phyloP scores from a whole-genome alignment of 37 sponge, comb jelly and placozoan genomes.

The Oscarella lobularis region DNA sequence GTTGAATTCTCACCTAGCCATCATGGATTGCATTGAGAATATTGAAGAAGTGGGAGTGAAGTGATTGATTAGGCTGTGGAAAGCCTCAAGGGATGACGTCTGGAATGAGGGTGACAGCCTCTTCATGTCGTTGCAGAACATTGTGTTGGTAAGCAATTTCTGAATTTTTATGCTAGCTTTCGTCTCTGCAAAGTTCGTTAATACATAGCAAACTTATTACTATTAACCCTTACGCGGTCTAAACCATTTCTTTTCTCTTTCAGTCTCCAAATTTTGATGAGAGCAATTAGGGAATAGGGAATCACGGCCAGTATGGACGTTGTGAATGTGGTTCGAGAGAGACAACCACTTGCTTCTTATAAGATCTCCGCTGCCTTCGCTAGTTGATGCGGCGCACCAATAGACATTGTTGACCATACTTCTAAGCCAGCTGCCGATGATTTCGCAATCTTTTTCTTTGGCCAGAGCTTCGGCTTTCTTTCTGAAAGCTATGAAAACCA shows the following conservation, averaged over 20 bases:
- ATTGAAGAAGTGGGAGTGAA: not conserved
- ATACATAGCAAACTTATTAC: not conserved
- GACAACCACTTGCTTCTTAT: constrained; percentile 36
- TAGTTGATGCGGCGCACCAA: constrained; percentile 34
- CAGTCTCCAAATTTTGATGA: constrained; percentile 7
- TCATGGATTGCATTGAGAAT: not conserved
- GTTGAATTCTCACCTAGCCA: not conserved
- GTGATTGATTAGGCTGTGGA: not conserved
- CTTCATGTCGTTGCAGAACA: not conserved
- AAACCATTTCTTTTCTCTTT: constrained; percentile 28
- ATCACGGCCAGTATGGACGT: constrained; percentile 21
- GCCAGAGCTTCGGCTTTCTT: constrained; percentile 16
- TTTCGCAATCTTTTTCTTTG: constrained; percentile 23
- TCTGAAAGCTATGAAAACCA: not conserved
- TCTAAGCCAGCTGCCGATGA: constrained; percentile 18
- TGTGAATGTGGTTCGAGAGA: constrained; percentile 32
- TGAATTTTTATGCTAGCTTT: not conserved
- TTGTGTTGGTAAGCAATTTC: not conserved
- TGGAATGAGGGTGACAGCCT: not conserved
- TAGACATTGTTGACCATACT: constrained; percentile 27
- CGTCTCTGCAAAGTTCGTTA: not conserved
- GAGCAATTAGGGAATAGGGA: constrained; percentile 19
- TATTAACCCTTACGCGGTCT: constrained; percentile 21
- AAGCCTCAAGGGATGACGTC: not conserved
- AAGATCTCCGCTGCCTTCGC: constrained; percentile 7